Evolutionary conservation across 2,797 vertebrate genomes (phyloP).

Genomic region (Myotis pilosus): DNA sequence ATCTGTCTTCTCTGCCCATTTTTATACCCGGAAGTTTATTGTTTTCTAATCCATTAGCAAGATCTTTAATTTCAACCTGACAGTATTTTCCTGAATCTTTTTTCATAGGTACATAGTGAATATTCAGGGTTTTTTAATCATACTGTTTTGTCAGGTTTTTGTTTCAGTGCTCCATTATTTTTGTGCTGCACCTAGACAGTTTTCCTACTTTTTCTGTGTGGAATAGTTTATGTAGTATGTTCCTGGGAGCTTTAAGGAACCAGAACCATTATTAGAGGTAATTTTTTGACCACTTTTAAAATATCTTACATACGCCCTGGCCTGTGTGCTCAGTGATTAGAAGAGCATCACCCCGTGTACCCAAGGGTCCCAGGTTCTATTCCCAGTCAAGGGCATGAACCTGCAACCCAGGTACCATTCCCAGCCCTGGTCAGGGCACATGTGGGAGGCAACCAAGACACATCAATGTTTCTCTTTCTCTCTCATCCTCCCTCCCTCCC

Average conservation of each 20-base stretch:
- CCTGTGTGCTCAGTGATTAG: no score
- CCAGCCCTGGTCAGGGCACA: no score
- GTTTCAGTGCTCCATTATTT: neutral
- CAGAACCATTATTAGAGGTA: neutral
- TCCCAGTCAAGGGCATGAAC: no score
- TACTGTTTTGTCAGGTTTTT: neutral
- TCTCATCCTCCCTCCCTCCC: no score
- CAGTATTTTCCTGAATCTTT: neutral
- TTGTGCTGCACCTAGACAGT: neutral
- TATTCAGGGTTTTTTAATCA: neutral
- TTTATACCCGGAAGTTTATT: neutral
- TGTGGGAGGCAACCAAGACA: no score
- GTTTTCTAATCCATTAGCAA: neutral
- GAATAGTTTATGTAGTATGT: neutral
- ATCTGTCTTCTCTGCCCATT: neutral
- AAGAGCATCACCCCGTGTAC: no score
- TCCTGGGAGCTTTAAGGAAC: neutral
- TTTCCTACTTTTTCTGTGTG: neutral
- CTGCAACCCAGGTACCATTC: no score
- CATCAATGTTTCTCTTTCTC: no score
- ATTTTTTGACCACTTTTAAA: neutral
- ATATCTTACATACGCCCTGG: no score
- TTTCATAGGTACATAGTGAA: neutral
- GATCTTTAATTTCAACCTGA: neutral
- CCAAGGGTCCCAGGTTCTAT: no score